A percentile compares a stretch with the other conserved stretches of the same genome.
Evolutionary conservation across 2,797 vertebrate species (phyloP).

Genomic region (Lithobates pipiens): DNA sequence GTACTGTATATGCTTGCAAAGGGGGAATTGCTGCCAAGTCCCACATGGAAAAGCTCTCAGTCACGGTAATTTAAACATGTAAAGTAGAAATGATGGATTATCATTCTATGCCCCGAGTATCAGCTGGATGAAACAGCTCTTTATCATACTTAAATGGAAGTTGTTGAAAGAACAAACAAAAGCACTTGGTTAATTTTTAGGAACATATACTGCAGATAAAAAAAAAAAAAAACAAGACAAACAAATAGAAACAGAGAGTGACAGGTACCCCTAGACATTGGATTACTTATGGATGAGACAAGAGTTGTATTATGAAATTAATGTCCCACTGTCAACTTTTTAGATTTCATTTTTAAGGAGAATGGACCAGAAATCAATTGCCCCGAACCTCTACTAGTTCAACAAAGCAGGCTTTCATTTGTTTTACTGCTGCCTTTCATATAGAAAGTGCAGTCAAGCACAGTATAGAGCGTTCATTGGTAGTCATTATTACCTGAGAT

Average conservation of each 20-base stretch:
- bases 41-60: constrained; percentile 48
- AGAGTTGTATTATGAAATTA: constrained; percentile 89
- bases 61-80: constrained; percentile 59
- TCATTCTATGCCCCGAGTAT: constrained; percentile 55
- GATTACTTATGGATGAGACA: constrained; percentile 83
- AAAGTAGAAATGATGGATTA: constrained; percentile 61
- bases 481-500: constrained; percentile 78
- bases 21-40: constrained; percentile 38
- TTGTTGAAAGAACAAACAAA: constrained; percentile 28
- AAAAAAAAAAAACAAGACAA: constrained; percentile 72
- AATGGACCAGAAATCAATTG: constrained; percentile 83
- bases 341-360: constrained; percentile 83
- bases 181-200: constrained; percentile 8
- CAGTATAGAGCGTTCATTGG: constrained; percentile 78
- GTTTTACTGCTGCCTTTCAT: constrained; percentile 85
- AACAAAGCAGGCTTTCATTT: constrained; percentile 85
- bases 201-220: neutral
- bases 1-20: constrained; percentile 26
- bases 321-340: constrained; percentile 88
- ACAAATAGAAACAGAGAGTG: constrained; percentile 87
- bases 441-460: constrained; percentile 85
- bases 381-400: constrained; percentile 80
- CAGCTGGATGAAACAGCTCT: constrained; percentile 52
- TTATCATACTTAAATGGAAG: constrained; percentile 58
- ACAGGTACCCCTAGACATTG: constrained; percentile 78